Evolutionary conservation across 2,888 invertebrate species (phyloP), one percentile per base, ranked within the genome.

Genomic region (Drosophila macrospina): DNA sequence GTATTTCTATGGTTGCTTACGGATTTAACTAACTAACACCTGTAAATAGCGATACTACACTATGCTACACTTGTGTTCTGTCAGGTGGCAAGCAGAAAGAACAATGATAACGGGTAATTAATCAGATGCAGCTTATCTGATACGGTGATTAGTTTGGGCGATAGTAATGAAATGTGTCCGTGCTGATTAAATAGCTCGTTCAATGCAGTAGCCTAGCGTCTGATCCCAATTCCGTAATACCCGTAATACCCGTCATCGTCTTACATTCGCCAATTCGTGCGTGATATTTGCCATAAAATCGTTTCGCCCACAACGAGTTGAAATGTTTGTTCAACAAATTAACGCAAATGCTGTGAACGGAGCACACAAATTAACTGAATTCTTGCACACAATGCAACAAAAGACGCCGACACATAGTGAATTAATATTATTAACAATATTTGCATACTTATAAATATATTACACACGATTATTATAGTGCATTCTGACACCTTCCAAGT

Each of bases 311-410:
- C 55, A 56, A 47, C 48, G 37, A 59, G 42, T 64, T 60, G 57
- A 72, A 72, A 83, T 80, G 82, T 82, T 82, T 86, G 82, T 66
- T 69, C 70, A 70, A 78, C 83, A 78, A 82, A 82, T 83, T 82
- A 66, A 64, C 80, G 69, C 83, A 82, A 80, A 75, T 45, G 69
- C 32, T 44, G 13, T 41, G 65, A 82, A 61, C 32, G 68, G 62
- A 54, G 54, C 68, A 63, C 63, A 78, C 75, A 83, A 78, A 78
- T 74, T 76, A 59, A 73, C 64, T 56, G 75, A 75, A 78, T 80
- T 76, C 68, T 66, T 64, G 75, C 78, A 84, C 70, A 82, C 69
- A 76, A 66, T 69, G 62, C 39, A 76, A 77, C 67, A 51, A 61
- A 63, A 68, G 76, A 50, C 75, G 71, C 59, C 61, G 75, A 20